Evolutionary conservation across 2,797 vertebrate genomes (phyloP).

Genomic region (Xiphophorus birchmanni): DNA sequence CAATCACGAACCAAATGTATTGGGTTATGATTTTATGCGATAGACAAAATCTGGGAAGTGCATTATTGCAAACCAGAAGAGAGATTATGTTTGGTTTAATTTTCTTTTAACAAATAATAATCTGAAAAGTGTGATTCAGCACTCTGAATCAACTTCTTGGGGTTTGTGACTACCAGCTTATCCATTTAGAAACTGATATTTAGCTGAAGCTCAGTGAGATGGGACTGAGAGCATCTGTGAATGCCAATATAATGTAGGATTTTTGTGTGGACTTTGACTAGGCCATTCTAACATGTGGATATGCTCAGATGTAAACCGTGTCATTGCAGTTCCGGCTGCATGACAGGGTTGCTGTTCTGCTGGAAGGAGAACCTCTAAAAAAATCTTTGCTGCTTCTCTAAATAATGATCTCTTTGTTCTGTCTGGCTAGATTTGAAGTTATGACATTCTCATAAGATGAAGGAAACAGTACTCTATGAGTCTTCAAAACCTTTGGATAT

Average conservation of each 20-base stretch:
- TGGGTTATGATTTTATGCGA: neutral
- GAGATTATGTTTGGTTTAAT: neutral
- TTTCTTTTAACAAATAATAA: neutral
- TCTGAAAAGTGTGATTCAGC: neutral
- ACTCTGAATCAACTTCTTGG: neutral
- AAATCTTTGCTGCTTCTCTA: neutral
- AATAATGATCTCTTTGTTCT: neutral
- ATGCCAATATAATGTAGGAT: too few relatives aligned
- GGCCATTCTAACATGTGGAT: neutral
- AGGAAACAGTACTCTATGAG: neutral
- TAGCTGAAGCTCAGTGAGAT: neutral
- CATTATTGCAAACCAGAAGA: neutral
- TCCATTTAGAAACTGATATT: neutral
- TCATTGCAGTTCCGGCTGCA: neutral
- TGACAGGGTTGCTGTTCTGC: neutral
- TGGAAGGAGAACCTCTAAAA: neutral
- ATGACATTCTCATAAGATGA: neutral
- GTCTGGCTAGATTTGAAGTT: neutral
- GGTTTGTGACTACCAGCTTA: neutral
- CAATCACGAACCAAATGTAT: neutral
- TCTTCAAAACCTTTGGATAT: neutral
- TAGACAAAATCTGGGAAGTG: neutral
- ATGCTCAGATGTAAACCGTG: neutral
- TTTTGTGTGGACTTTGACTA: neutral
- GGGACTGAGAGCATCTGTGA: neutral